Percentiles rank a stretch among this genome's conserved stretches.
These are phyloP conservation scores for Phengaris arion DNA, from an alignment of 2,888 invertebrate species.

Conservation along the genomic window DNA sequence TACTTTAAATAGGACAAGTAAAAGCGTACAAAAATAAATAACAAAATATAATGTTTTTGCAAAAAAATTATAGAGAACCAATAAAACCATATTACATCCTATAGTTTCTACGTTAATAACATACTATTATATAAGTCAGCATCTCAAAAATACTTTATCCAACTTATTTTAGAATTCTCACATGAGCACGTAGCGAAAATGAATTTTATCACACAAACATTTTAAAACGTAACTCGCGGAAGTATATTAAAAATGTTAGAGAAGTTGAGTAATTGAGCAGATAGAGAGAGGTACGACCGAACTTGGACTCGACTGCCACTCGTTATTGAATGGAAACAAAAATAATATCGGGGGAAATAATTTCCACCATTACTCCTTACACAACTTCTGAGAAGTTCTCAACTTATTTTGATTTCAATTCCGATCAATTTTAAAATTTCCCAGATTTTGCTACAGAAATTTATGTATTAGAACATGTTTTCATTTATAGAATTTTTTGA, in stretches of 20 bases:
- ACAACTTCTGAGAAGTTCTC: background rate
- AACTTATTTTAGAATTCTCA: background rate
- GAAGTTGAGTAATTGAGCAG: constrained; percentile 21
- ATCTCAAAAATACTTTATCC: background rate
- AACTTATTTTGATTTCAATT: constrained; percentile 5
- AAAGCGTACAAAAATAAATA: too few species aligned
- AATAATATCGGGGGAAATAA: constrained; percentile 16
- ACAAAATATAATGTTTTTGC: too few species aligned
- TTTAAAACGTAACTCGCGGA: constrained; percentile 6
- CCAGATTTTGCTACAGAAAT: background rate
- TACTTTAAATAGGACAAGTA: too few species aligned
- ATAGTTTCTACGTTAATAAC: background rate
- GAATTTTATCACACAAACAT: constrained; percentile 3
- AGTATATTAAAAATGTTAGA: constrained; percentile 26
- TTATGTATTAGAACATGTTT: background rate
- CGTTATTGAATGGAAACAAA: constrained; percentile 27
- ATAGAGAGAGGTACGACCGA: background rate
- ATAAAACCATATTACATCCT: background rate
- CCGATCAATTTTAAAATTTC: background rate
- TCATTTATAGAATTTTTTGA: too few species aligned
- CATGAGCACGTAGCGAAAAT: background rate
- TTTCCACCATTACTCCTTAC: background rate
- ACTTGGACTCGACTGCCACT: constrained; percentile 4
- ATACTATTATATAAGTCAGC: background rate
- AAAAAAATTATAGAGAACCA: too few species aligned